A percentile compares a stretch with the other conserved stretches of the same genome.
Evolutionary conservation across 2,888 invertebrate genomes (phyloP).

Genomic region (Drosophila merina): DNA sequence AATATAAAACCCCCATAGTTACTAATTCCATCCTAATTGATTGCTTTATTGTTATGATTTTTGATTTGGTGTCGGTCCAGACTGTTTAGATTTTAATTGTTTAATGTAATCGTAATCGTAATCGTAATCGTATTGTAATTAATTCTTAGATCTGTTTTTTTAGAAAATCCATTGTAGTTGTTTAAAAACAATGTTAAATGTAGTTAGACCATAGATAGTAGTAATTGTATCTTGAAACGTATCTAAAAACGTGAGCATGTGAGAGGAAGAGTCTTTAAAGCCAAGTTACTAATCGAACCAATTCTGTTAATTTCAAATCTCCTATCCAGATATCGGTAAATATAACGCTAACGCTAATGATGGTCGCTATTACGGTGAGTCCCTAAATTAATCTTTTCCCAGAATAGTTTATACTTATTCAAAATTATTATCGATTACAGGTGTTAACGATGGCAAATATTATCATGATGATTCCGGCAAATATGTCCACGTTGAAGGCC

Average conservation of each 20-base stretch:
- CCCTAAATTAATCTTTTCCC: accelerated
- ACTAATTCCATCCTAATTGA: conserved; percentile 38
- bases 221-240: conserved; percentile 9
- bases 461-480: conserved; percentile 82
- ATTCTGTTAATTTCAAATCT: conserved; percentile 52
- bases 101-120: background rate
- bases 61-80: conserved; percentile 35
- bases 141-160: conserved; percentile 21
- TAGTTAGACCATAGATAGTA: conserved; percentile 37
- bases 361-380: conserved; percentile 75
- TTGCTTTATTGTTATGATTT: conserved; percentile 47
- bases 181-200: conserved; percentile 8
- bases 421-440: conserved; percentile 37
- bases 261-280: conserved; percentile 5
- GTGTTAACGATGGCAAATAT: conserved; percentile 76
- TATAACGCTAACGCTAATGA: conserved; percentile 61
- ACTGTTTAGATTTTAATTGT: conserved; percentile 10
- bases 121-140: conserved; percentile 3
- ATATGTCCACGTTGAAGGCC: conserved; percentile 83
- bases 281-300: conserved; percentile 58
- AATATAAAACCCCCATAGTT: conserved; percentile 18
- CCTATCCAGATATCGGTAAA: conserved; percentile 73
- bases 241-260: conserved; percentile 26
- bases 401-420: background rate
- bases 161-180: conserved; percentile 9